Evolutionary conservation across 92 coral and sea anemone genomes (phyloP).

Genomic region (Siderastrea siderea): DNA sequence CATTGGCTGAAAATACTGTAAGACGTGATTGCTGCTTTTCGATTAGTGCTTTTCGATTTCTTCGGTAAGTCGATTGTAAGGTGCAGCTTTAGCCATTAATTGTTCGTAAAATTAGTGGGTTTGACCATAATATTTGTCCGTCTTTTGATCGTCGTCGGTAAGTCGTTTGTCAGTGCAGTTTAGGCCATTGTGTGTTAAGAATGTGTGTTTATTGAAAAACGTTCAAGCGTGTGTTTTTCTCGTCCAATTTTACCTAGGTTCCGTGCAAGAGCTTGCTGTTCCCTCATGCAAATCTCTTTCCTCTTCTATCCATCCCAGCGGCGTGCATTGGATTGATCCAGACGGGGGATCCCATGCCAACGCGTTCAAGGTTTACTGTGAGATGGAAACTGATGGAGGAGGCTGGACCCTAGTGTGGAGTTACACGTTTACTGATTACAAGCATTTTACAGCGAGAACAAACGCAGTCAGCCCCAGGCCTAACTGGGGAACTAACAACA

Average conservation of each 20-base stretch:
- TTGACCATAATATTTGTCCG: no score
- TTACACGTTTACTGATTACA: conserved; percentile 14
- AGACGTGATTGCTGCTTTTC: no score
- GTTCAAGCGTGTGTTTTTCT: no score
- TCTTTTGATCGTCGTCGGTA: no score
- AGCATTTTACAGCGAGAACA: not conserved
- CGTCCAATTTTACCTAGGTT: not conserved
- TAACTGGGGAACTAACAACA: not conserved
- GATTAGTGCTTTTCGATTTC: no score
- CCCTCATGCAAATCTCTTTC: conserved; percentile 36
- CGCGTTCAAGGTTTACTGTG: conserved; percentile 75
- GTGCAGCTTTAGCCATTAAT: no score
- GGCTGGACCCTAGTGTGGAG: conserved; percentile 53
- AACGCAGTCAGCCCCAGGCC: conserved; percentile 41
- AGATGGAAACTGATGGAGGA: conserved; percentile 39
- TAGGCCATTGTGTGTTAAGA: no score
- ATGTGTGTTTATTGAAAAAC: no score
- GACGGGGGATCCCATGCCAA: conserved; percentile 26
- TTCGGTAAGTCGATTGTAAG: no score
- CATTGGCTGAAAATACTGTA: no score
- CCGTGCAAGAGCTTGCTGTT: conserved; percentile 2
- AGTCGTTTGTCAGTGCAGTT: no score
- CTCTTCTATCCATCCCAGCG: conserved; percentile 18
- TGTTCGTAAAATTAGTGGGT: no score
- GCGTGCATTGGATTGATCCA: conserved; percentile 77